A percentile compares a stretch with the other conserved stretches of the same genome.
phyloP scores from a whole-genome alignment of 1,140 invertebrate species.

The Euschistus heros region DNA sequence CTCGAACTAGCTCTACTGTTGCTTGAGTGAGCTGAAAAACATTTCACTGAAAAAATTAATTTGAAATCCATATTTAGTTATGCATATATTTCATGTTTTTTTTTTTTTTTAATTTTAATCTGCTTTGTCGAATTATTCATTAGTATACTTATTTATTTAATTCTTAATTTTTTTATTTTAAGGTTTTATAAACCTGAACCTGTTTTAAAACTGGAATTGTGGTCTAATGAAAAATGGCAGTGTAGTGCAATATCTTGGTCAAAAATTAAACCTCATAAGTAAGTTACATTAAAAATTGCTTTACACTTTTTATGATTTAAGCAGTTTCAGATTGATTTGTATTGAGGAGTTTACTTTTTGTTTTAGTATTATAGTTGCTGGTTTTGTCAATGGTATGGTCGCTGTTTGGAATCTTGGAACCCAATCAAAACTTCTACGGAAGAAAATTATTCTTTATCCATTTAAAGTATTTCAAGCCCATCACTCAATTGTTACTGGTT shows the following conservation, averaged over 20 bases:
- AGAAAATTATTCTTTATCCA: conserved; percentile 32
- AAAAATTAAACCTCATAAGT: conserved; percentile 27
- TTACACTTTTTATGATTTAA: not conserved
- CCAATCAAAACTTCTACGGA: conserved; percentile 40
- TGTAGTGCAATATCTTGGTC: conserved; percentile 30
- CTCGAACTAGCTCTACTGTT: too few species aligned
- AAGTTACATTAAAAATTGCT: conserved; percentile 11
- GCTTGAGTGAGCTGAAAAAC: too few species aligned
- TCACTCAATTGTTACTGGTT: conserved; percentile 36
- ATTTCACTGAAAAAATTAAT: too few species aligned
- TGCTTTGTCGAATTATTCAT: too few species aligned
- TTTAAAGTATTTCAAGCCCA: conserved; percentile 40
- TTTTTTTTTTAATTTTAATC: too few species aligned
- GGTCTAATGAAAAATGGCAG: conserved; percentile 22
- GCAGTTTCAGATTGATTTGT: not conserved
- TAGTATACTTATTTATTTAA: too few species aligned
- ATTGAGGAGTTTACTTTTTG: not conserved
- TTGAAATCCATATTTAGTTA: too few species aligned
- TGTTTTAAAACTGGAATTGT: conserved; percentile 30
- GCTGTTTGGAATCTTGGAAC: conserved; percentile 45
- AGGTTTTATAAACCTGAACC: conserved; percentile 32
- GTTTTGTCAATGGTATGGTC: conserved; percentile 51
- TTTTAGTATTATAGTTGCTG: conserved; percentile 43
- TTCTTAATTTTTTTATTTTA: conserved; percentile 9
- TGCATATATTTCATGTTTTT: too few species aligned